Evolutionary conservation across 2,888 invertebrate genomes (phyloP).

Genomic region (Folsomia manolachei): DNA sequence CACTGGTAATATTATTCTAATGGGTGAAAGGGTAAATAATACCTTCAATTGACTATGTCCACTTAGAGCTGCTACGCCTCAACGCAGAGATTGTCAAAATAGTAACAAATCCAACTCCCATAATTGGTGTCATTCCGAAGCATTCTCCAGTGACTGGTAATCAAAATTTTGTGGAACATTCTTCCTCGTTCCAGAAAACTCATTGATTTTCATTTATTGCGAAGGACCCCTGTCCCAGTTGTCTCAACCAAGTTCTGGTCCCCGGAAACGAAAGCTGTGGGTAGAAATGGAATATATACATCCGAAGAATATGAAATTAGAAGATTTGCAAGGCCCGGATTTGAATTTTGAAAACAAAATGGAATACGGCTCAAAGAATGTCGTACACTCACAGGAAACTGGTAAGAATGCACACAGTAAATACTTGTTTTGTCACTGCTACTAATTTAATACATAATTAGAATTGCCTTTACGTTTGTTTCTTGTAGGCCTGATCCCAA

Average conservation of each 20-base stretch:
- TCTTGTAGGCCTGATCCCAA: background rate
- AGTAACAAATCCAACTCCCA: too few relatives aligned
- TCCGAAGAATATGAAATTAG: background rate
- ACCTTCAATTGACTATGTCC: background rate
- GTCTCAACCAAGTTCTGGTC: too few relatives aligned
- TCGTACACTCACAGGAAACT: background rate
- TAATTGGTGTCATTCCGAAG: too few relatives aligned
- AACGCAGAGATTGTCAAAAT: background rate
- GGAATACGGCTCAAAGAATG: background rate
- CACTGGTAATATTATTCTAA: background rate
- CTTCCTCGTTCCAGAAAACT: too few relatives aligned
- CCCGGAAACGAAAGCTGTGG: background rate
- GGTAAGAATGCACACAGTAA: background rate
- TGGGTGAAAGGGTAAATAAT: background rate
- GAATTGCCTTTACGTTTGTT: background rate
- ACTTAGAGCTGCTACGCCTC: background rate
- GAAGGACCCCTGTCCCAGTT: too few relatives aligned
- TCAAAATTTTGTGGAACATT: too few relatives aligned
- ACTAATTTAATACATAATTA: background rate
- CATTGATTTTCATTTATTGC: too few relatives aligned
- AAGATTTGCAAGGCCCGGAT: too few relatives aligned
- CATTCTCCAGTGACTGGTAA: too few relatives aligned
- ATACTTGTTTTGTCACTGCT: too few relatives aligned
- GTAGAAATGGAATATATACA: background rate
- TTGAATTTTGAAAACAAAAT: background rate